phyloP scores from a whole-genome alignment of 2,113 vertebrate species.

The Cnemophilus loriae region DNA sequence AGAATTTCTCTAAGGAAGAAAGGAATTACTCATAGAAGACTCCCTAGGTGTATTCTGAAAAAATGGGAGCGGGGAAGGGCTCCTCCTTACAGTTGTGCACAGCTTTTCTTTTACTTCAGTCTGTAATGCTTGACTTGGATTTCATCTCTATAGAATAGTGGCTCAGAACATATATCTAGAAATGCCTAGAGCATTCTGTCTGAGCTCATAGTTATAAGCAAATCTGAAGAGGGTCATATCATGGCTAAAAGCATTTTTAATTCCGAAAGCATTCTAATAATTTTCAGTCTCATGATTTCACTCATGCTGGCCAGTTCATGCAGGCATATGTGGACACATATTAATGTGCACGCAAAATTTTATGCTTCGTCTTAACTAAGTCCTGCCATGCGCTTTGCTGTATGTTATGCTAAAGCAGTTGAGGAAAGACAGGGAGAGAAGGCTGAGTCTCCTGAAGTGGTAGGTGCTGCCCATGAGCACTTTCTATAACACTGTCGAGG shows the following conservation, averaged over 20 bases:
- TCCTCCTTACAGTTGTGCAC: neutral
- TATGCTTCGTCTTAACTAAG: neutral
- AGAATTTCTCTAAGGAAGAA: neutral
- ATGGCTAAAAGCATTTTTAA: neutral
- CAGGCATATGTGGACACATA: neutral
- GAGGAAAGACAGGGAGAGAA: neutral
- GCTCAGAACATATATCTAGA: neutral
- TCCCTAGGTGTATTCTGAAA: neutral
- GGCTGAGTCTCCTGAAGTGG: neutral
- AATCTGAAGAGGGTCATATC: neutral
- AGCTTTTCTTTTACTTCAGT: neutral
- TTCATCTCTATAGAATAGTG: neutral
- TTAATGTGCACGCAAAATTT: neutral
- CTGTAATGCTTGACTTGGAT: neutral
- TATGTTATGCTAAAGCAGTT: neutral
- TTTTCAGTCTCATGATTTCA: neutral
- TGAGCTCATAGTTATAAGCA: neutral
- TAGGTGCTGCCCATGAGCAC: neutral
- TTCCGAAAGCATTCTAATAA: neutral
- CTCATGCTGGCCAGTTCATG: neutral
- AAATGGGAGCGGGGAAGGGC: neutral
- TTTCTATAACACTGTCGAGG: rapidly evolving
- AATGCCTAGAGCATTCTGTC: neutral
- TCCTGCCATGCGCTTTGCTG: neutral
- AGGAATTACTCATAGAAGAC: neutral